Conservation (phyloP, 1,140 invertebrate genomes). For the Magallana ariakensis region DNA sequence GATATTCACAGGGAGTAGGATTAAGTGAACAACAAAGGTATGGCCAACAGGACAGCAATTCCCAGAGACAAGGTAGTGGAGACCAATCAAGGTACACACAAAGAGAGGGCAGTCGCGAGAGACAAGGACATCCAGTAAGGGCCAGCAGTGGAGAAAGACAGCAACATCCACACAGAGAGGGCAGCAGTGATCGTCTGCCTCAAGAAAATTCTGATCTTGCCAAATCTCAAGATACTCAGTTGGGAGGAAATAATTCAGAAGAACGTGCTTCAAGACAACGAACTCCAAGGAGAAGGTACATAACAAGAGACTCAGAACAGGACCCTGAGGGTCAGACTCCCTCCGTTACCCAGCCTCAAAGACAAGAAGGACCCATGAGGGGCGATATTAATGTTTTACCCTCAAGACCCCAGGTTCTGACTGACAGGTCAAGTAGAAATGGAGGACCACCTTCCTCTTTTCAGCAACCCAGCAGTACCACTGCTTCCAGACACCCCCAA, state of each 20-base stretch:
- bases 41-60: not conserved
- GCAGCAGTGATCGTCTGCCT: not conserved
- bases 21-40: not conserved
- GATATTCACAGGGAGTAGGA: not conserved
- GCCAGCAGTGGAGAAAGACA: constrained; percentile 7
- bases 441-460: not conserved
- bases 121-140: not conserved
- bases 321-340: constrained; percentile 15
- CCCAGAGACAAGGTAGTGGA: not conserved
- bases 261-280: constrained; percentile 6
- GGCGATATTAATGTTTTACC: constrained; percentile 30
- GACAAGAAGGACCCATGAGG: constrained; percentile 27
- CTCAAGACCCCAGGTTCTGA: not conserved
- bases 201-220: constrained; percentile 26
- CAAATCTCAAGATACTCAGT: constrained; percentile 5
- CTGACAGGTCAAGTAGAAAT: constrained; percentile 22
- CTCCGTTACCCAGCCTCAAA: not conserved
- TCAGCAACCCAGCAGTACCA: not conserved
- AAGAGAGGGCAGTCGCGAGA: not conserved
- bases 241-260: not conserved
- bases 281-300: constrained; percentile 38
- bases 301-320: constrained; percentile 41
- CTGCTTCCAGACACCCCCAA: not conserved
- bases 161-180: not conserved
- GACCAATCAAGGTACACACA: not conserved